A percentile compares a stretch with the other conserved stretches of the same genome.
phyloP scores from a whole-genome alignment of 2,888 invertebrate genomes.

The Perizoma flavofasciatum region DNA sequence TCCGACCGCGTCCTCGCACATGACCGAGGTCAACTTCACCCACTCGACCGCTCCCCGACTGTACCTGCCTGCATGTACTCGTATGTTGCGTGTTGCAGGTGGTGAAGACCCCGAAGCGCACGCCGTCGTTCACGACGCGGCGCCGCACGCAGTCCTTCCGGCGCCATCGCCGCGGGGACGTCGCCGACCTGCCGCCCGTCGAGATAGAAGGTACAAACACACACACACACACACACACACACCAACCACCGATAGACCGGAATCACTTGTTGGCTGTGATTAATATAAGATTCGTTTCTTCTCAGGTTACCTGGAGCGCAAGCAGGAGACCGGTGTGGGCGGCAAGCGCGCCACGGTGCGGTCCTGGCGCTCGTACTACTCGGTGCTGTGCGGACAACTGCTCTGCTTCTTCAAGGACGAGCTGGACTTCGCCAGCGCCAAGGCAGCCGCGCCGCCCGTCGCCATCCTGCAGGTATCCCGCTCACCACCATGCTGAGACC shows the following conservation, averaged over 20 bases:
- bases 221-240: background rate
- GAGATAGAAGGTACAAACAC: slow-evolving; percentile 91
- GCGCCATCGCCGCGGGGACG: slow-evolving; percentile 86
- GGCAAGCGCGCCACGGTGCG: slow-evolving; percentile 97
- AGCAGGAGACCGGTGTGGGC: slow-evolving; percentile 96
- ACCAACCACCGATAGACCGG: too few species aligned
- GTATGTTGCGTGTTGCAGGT: slow-evolving; percentile 58
- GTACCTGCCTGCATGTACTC: too few species aligned
- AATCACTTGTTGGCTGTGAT: too few species aligned
- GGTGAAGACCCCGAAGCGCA: slow-evolving; percentile 94
- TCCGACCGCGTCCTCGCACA: too few species aligned
- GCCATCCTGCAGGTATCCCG: slow-evolving; percentile 84
- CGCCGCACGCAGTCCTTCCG: slow-evolving; percentile 94
- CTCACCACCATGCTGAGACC: slow-evolving; percentile 13
- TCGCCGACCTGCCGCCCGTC: slow-evolving; percentile 90
- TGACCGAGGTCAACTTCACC: too few species aligned
- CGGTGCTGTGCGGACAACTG: slow-evolving; percentile 97
- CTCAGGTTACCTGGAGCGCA: slow-evolving; percentile 90
- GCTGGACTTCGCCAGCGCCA: slow-evolving; percentile 93
- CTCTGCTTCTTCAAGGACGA: slow-evolving; percentile 99
- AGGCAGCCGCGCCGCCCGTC: slow-evolving; percentile 94
- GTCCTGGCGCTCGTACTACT: slow-evolving; percentile 97
- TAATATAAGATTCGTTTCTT: too few species aligned
- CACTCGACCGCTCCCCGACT: too few species aligned
- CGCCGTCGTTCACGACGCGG: slow-evolving; percentile 97